Evolutionary conservation across 2,888 invertebrate species (phyloP).

Genomic region (Acronicta psi): DNA sequence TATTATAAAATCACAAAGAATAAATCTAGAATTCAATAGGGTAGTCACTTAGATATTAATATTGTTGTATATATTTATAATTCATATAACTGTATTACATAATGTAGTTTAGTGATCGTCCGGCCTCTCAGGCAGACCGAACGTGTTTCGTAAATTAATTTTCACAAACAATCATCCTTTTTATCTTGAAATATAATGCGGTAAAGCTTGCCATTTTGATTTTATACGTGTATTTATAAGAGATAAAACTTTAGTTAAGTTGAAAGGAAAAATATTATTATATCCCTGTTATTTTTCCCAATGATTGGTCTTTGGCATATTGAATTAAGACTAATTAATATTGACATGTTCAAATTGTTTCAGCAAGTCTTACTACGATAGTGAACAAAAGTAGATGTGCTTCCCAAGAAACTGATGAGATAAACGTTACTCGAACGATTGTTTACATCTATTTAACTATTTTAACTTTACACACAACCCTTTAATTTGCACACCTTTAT

Average conservation of each 20-base stretch:
- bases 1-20: constrained; percentile 93
- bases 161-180: constrained; percentile 76
- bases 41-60: constrained; percentile 86
- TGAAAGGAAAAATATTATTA: constrained; percentile 80
- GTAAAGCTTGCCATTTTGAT: constrained; percentile 73
- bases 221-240: constrained; percentile 56
- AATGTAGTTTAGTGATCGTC: constrained; percentile 68
- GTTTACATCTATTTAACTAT: constrained; percentile 86
- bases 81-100: constrained; percentile 78
- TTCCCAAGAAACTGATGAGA: constrained; percentile 63
- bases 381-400: constrained; percentile 68
- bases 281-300: constrained; percentile 87
- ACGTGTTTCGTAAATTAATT: constrained; percentile 72
- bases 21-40: constrained; percentile 91
- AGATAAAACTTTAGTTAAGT: constrained; percentile 65
- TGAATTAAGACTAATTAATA: constrained; percentile 76
- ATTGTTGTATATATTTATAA: constrained; percentile 81
- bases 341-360: constrained; percentile 74
- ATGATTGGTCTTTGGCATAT: constrained; percentile 87
- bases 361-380: constrained; percentile 62
- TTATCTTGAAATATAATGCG: constrained; percentile 72
- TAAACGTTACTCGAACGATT: constrained; percentile 77
- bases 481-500: constrained; percentile 88
- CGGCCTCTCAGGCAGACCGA: constrained; percentile 56
- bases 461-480: constrained; percentile 89